These are phyloP conservation scores for Chymomyza procnemis DNA, from an alignment of 2,888 invertebrate genomes.

Conservation along the genomic window DNA sequence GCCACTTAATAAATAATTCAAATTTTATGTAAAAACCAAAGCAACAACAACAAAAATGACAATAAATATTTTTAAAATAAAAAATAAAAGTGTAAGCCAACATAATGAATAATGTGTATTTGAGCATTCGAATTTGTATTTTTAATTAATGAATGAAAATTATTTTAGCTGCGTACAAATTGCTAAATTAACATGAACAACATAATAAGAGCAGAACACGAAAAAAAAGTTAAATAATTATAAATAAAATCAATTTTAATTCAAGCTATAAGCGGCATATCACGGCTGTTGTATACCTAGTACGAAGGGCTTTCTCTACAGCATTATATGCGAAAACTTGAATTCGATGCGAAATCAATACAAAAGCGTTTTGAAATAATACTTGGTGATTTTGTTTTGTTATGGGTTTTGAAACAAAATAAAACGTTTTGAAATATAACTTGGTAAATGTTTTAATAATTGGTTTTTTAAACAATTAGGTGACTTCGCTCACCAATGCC, in stretches of 20 bases:
- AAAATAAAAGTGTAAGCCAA: conserved; percentile 26
- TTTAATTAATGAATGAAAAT: conserved; percentile 42
- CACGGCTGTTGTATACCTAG: no score
- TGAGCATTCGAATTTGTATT: conserved; percentile 15
- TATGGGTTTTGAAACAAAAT: no score
- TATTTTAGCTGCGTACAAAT: conserved; percentile 44
- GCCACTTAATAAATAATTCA: conserved; percentile 44
- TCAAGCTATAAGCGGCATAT: background rate
- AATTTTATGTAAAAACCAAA: conserved; percentile 5
- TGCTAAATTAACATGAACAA: conserved; percentile 33
- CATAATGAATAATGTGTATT: conserved; percentile 1
- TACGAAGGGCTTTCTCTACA: no score
- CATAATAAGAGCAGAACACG: conserved; percentile 9
- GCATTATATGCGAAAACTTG: no score
- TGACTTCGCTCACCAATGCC: no score
- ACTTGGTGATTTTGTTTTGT: no score
- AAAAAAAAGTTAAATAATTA: no score
- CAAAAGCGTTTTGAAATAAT: no score
- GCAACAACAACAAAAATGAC: background rate
- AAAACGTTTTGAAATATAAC: no score
- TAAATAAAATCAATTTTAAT: conserved; percentile 12
- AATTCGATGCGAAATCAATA: no score
- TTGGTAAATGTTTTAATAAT: no score
- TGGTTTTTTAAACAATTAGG: no score
- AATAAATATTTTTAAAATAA: conserved; percentile 31